Base-by-base conservation (phyloP, 2,113 vertebrate genomes). In the Barbus barbus region DNA sequence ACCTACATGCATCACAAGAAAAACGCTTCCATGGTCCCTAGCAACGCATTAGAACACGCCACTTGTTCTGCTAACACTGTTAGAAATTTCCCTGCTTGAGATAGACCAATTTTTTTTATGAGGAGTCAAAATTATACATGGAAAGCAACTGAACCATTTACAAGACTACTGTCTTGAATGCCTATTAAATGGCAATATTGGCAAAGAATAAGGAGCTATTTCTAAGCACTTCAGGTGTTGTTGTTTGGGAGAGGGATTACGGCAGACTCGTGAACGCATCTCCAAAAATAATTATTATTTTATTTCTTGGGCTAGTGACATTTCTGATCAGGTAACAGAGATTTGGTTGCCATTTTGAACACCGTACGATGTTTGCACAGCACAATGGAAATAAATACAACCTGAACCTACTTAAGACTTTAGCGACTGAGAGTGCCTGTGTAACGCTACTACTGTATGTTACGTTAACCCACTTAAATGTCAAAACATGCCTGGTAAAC, bases 11-110 rank as follows among this genome's bases (percentile, higher is more conserved):
- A 91, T 92, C 92, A 93, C 82, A 76, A 84, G 77, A 22, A 81
- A 86, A 83, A 71, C 44, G 76, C 88, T 83, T 72, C 81, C 86
- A 89, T 94, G 92, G 92, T 93, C 93, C 93, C 92, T 79, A 89
- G 86, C 81, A 89, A 92, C 83, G 84, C 88, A 90, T 86, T 65
- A 88, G 85, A 92, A 90, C 85, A 89, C 90, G 89, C 91, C 86
- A 53, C 92, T 93, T 92, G 92, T 92, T 93, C 92, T 90, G 90
- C 92, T 94, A 94, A 95, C 93, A 95, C 94, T 95, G 94, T 93
- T 94, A 80, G 88, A 91, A 90, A 91, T 84, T 91, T 92, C 91
- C 91, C 91, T 93, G 92, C 90, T 84, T 90, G 89, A 92, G 87
- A 92, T 20, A 89, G 89, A 90, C 89, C 84, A 82, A 88, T 24